Evolutionary conservation across 1,140 invertebrate genomes (phyloP), one percentile per base, ranked within the genome.

Genomic region (Spodoptera litura): DNA sequence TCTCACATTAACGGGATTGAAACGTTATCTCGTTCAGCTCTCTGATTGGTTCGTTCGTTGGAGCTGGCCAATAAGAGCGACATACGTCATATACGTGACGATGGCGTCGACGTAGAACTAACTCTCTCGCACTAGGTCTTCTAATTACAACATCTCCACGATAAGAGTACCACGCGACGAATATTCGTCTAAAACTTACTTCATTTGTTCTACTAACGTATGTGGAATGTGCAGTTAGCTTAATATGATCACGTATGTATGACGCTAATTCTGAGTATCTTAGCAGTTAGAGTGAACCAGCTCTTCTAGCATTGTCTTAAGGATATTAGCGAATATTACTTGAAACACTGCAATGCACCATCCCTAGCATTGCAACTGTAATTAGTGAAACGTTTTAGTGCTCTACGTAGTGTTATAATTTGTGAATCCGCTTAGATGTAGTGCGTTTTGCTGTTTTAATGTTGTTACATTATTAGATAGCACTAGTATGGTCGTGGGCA

Each of bases 301-400:
- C 73, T 78, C 49, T 13, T n/a, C 15, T 70, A 38, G 66, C 81
- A 83, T 82, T 83, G 81, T 87, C 87, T 89, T 89, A 87, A 88
- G 83, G 85, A 89, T 92, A 91, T 90, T 90, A 88, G 79, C 79
- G 85, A 82, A 88, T 91, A 91, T 91, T 88, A 88, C 88, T 91
- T 89, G 72, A 86, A 89, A 87, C 83, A 85, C 88, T 88, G 91
- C 89, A 91, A 81, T 91, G 90, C 91, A 90, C 85, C 88, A 86
- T 86, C 87, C 85, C 83, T 64, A 85, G 83, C 79, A 81, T 78
- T 91, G 84, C 87, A 81, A 88, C 81, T 85, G 87, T 89, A 93
- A 93, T 93, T 93, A 91, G 88, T 86, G 80, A 88, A 90, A 80
- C 87, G 85, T 86, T 91, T 86, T 85, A 87, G 86, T 78, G 71